A percentile compares a stretch with the other conserved stretches of the same genome.
phyloP scores from a whole-genome alignment of 2,888 invertebrate genomes.

The Agrochola litura region DNA sequence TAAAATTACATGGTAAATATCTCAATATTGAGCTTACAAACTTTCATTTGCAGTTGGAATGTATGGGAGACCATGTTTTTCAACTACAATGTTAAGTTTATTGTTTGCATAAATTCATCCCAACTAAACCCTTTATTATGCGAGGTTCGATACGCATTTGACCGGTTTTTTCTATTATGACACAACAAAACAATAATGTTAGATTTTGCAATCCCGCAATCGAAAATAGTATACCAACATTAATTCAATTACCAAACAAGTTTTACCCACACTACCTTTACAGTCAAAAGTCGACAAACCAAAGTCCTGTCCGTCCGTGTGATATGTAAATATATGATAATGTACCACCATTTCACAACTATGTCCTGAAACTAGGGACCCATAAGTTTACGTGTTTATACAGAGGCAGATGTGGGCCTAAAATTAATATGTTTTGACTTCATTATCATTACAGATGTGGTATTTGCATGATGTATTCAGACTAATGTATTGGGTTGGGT shows the following conservation, averaged over 20 bases:
- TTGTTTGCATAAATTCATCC: no score
- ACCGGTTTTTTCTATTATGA: no score
- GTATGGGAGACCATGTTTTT: no score
- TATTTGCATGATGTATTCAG: slow-evolving; percentile 63
- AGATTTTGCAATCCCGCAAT: no score
- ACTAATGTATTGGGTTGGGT: slow-evolving; percentile 44
- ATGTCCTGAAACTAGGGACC: slow-evolving; percentile 77
- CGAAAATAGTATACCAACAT: background rate
- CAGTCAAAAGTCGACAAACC: slow-evolving; percentile 38
- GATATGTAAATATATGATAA: slow-evolving; percentile 86
- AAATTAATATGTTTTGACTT: slow-evolving; percentile 88
- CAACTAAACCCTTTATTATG: no score
- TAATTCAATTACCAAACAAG: slow-evolving; percentile 30
- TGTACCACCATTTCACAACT: slow-evolving; percentile 79
- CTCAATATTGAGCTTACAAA: no score
- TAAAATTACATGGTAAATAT: no score
- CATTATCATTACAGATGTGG: slow-evolving; percentile 76
- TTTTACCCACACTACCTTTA: slow-evolving; percentile 24
- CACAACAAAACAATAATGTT: no score
- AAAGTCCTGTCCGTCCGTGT: slow-evolving; percentile 68
- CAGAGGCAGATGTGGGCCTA: slow-evolving; percentile 84
- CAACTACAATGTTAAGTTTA: no score
- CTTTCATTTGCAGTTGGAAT: no score
- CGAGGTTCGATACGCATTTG: no score
- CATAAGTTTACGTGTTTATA: slow-evolving; percentile 81